These are phyloP conservation scores for Lonchura striata DNA, from an alignment of 2,113 vertebrate species.

Conservation along the genomic window DNA sequence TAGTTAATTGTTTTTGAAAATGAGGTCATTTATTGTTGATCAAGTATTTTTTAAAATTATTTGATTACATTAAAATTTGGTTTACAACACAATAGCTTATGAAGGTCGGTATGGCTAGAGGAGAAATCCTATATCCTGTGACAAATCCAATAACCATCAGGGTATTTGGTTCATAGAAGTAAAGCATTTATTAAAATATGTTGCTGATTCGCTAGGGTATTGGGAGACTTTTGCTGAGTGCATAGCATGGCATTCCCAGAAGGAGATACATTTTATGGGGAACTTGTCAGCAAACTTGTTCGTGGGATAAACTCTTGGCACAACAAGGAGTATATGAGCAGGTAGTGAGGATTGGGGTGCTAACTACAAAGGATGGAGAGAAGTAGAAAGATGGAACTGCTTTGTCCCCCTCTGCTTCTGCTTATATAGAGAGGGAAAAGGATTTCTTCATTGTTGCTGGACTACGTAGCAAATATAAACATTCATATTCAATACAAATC, in stretches of 20 bases:
- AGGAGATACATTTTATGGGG: background rate
- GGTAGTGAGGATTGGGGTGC: background rate
- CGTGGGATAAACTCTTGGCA: background rate
- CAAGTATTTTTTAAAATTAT: conserved; percentile 14
- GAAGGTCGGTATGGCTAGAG: conserved; percentile 53
- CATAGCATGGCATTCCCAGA: conserved; percentile 10
- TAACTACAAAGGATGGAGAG: background rate
- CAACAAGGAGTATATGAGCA: background rate
- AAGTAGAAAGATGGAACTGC: fast-evolving
- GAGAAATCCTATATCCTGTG: conserved; percentile 73
- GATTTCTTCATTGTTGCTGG: background rate
- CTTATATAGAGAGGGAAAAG: background rate
- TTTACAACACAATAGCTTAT: conserved; percentile 45
- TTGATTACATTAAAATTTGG: conserved; percentile 56
- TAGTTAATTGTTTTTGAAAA: background rate
- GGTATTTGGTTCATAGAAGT: conserved; percentile 63
- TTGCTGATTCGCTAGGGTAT: conserved; percentile 64
- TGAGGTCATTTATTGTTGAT: conserved; percentile 27
- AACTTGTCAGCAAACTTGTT: background rate
- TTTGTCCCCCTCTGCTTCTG: background rate
- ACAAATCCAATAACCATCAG: conserved; percentile 73
- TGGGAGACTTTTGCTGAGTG: conserved; percentile 8
- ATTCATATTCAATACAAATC: background rate
- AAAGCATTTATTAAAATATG: conserved; percentile 66
- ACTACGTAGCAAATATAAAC: background rate